Percentiles rank a stretch among this genome's conserved stretches.
phyloP scores from a whole-genome alignment of 2,113 vertebrate species.

The Coreoperca whiteheadi region DNA sequence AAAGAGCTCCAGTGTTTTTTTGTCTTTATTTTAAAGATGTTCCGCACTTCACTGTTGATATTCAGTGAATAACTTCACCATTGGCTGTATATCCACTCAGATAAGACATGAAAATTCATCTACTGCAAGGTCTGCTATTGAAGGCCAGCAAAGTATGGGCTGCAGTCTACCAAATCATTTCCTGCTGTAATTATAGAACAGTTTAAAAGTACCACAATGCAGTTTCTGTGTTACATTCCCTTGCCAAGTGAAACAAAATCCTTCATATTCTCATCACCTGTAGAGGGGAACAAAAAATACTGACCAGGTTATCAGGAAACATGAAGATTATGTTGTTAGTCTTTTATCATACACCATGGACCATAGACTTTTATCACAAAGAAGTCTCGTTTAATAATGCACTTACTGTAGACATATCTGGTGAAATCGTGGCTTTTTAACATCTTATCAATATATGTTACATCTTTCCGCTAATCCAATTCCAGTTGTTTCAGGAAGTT shows the following conservation, averaged over 20 bases:
- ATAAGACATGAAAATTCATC: constrained; percentile 11
- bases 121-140: background rate
- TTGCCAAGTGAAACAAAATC: constrained; percentile 5
- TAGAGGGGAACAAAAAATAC: constrained; percentile 5
- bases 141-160: background rate
- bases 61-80: background rate
- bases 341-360: constrained; percentile 6
- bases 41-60: background rate
- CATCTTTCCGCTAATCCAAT: constrained; percentile 28
- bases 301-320: constrained; percentile 6
- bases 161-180: constrained; percentile 5
- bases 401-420: constrained; percentile 9
- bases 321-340: background rate
- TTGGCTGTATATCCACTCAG: constrained; percentile 12
- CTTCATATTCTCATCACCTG: constrained; percentile 12
- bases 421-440: constrained; percentile 35
- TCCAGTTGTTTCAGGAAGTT: constrained; percentile 17
- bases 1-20: background rate
- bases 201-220: constrained; percentile 7
- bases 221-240: constrained; percentile 8
- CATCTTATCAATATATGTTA: background rate
- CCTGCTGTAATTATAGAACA: background rate
- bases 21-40: background rate
- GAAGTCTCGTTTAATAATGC: constrained; percentile 20
- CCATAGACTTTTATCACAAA: constrained; percentile 3